Evolutionary conservation across 2,113 vertebrate genomes (phyloP), one percentile per base, ranked within the genome.

Genomic region (Brachionichthys hirsutus): DNA sequence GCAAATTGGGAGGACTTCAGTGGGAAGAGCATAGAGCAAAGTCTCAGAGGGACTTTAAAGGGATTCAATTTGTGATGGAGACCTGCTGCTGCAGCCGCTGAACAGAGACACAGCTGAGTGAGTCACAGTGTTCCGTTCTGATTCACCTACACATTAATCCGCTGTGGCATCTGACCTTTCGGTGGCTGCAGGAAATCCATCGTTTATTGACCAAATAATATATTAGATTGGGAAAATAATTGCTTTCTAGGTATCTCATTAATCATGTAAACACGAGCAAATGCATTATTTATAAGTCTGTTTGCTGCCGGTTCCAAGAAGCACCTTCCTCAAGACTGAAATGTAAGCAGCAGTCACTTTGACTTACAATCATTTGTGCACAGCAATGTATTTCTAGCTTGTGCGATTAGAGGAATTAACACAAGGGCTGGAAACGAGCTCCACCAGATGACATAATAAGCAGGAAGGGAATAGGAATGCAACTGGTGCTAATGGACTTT

Each of bases 11-110:
- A 75, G 70, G 75, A 44, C 72, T 69, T 80, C 76, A 73, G 51
- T 9, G 6, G 57, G 47, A 72, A 30, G 8, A 30, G 72, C 18
- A 57, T 74, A 71, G 62, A 78, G 60, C 12, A 41, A 48, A 18
- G 41, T 65, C 82, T 78, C 70, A 0, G 18, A 70, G 73, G 75
- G 79, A 78, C 75, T 85, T 51, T 61, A 49, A 51, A 61, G 61
- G 70, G 49, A 61, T 74, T 64, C 45, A 41, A 43, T 67, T 42
- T 51, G 57, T 44, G 74, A 73, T 69, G 56, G 58, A 62, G 49
- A 20, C 59, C n/a, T n/a, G n/a, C n/a, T n/a, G n/a, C n/a, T n/a
- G n/a, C n/a, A n/a, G n/a, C n/a, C n/a, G n/a, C n/a, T n/a, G n/a
- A n/a, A 51, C 69, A 65, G 61, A 61, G n/a, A 69, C 62, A 71